Evolutionary conservation across 2,797 vertebrate genomes (phyloP).

Genomic region (Paguma larvata): DNA sequence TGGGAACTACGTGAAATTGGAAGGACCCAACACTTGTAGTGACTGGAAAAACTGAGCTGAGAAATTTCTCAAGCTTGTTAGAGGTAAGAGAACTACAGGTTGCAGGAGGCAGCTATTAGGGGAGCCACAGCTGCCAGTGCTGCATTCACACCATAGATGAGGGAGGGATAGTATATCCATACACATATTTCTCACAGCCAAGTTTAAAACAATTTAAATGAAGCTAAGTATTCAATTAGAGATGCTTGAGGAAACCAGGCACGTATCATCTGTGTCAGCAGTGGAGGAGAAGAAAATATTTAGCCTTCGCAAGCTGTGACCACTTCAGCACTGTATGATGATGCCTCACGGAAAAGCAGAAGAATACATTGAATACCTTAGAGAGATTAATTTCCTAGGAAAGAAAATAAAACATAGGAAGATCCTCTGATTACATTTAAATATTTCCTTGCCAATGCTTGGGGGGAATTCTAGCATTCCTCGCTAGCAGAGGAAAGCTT

Average conservation of each 20-base stretch:
- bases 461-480: slow-evolving; percentile 77
- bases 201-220: slow-evolving; percentile 59
- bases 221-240: slow-evolving; percentile 61
- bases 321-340: background rate
- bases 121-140: background rate
- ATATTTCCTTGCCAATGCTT: slow-evolving; percentile 80
- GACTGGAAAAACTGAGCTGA: background rate
- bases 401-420: slow-evolving; percentile 76
- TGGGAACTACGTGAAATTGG: accelerated
- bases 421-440: slow-evolving; percentile 81
- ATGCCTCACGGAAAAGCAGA: slow-evolving; percentile 61
- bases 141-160: background rate
- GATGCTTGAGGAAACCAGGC: slow-evolving; percentile 66
- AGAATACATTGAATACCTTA: slow-evolving; percentile 67
- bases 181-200: slow-evolving; percentile 58
- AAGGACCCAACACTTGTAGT: accelerated
- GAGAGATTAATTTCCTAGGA: slow-evolving; percentile 78
- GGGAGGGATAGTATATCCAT: background rate
- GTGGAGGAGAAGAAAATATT: slow-evolving; percentile 33
- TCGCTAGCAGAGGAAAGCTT: slow-evolving; percentile 32
- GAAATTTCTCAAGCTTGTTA: slow-evolving; percentile 1
- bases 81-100: background rate
- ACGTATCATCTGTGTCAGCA: slow-evolving; percentile 38
- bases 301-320: slow-evolving; percentile 57
- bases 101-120: background rate